A percentile compares a stretch with the other conserved stretches of the same genome.
Evolutionary conservation across 2,113 vertebrate genomes (phyloP).

Genomic region (Callionymus lyra): DNA sequence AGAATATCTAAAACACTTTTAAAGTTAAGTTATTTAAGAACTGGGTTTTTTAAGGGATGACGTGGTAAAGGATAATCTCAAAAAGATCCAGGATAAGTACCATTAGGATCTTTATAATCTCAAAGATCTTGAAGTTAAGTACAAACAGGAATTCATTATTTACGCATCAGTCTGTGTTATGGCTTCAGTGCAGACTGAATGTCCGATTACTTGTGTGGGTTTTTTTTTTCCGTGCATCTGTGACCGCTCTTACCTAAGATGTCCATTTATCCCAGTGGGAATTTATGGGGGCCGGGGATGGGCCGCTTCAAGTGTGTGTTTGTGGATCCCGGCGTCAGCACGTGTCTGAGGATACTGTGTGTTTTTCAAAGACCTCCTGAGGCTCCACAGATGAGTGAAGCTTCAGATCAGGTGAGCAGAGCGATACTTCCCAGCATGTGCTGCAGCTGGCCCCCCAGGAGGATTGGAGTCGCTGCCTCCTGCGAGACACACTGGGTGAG

Average conservation of each 20-base stretch:
- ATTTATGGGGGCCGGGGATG: too few relatives aligned
- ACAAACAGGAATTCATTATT: too few relatives aligned
- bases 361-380: conserved; percentile 39
- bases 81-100: too few relatives aligned
- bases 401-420: conserved; percentile 55
- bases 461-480: conserved; percentile 35
- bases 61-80: too few relatives aligned
- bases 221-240: conserved; percentile 15
- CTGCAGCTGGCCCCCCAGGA: conserved; percentile 45
- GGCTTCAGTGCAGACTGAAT: too few relatives aligned
- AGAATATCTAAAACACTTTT: too few relatives aligned
- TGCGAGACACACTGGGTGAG: conserved; percentile 22
- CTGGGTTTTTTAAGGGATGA: too few relatives aligned
- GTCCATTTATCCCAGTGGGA: not conserved
- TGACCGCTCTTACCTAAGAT: conserved; percentile 1
- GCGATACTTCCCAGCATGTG: conserved; percentile 45
- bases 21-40: too few relatives aligned
- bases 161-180: too few relatives aligned
- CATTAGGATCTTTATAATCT: too few relatives aligned
- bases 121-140: too few relatives aligned
- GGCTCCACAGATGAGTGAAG: conserved; percentile 53
- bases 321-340: not conserved
- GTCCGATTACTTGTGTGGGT: conserved; percentile 2
- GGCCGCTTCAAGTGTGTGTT: not conserved
- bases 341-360: conserved; percentile 5